A percentile compares a stretch with the other conserved stretches of the same genome.
Evolutionary conservation across 2,888 invertebrate species (phyloP).

Genomic region (Caradrina kadenii): DNA sequence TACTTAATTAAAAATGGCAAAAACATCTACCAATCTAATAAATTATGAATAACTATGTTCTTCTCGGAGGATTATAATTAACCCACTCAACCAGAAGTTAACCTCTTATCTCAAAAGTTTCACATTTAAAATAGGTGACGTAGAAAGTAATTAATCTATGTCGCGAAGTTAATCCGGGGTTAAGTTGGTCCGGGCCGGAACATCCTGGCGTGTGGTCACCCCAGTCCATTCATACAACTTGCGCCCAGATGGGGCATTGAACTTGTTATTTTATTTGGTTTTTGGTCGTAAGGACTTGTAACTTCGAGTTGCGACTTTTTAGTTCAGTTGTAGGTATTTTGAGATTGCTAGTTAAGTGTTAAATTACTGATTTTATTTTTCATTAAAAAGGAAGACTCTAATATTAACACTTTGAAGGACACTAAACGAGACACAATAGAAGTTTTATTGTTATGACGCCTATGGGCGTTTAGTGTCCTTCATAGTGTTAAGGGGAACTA

Average conservation of each 20-base stretch:
- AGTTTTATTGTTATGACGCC: too few species aligned
- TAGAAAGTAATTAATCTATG: conserved; percentile 69
- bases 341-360: neutral
- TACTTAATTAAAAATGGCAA: neutral
- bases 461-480: too few species aligned
- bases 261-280: conserved; percentile 48
- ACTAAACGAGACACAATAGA: too few species aligned
- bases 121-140: conserved; percentile 58
- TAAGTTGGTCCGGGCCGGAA: conserved; percentile 59
- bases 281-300: conserved; percentile 30
- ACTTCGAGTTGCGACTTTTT: conserved; percentile 40
- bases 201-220: conserved; percentile 60
- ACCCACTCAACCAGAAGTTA: conserved; percentile 40
- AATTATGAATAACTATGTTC: neutral
- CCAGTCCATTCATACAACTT: conserved; percentile 62
- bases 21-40: neutral
- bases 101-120: conserved; percentile 55
- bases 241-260: conserved; percentile 50
- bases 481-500: too few species aligned
- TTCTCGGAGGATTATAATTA: conserved; percentile 25
- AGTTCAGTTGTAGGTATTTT: conserved; percentile 10
- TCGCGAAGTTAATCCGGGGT: conserved; percentile 65
- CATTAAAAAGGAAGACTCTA: too few species aligned
- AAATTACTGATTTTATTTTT: neutral
- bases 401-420: too few species aligned